Percentiles rank a stretch among this genome's conserved stretches.
Evolutionary conservation across 2,113 vertebrate genomes (phyloP).

Genomic region (Phodopus roborovskii): DNA sequence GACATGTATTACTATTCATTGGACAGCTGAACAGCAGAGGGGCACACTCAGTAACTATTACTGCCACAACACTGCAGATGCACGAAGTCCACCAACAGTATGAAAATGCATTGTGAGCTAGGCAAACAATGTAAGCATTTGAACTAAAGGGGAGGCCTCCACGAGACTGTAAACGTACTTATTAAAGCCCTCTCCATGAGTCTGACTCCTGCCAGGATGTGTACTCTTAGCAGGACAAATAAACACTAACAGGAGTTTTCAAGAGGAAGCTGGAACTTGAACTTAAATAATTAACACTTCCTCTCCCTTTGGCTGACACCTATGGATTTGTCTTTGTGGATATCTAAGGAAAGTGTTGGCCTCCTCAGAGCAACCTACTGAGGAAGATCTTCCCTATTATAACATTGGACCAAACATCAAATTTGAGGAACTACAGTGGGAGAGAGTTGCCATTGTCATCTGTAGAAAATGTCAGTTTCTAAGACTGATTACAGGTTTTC

Average conservation of each 20-base stretch:
- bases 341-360: constrained; percentile 7
- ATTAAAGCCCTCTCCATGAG: neutral
- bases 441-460: neutral
- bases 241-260: constrained; percentile 50
- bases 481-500: neutral
- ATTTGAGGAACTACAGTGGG: neutral
- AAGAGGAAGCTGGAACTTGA: constrained; percentile 17
- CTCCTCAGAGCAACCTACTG: neutral
- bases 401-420: constrained; percentile 27
- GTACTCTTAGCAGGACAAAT: constrained; percentile 17
- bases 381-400: constrained; percentile 45
- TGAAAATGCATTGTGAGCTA: constrained; percentile 51
- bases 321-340: constrained; percentile 14
- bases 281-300: constrained; percentile 63
- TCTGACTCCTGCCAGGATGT: neutral
- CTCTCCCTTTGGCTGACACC: neutral
- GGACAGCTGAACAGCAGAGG: neutral
- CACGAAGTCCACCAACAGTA: neutral
- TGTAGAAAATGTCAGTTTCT: neutral
- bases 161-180: constrained; percentile 34
- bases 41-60: neutral
- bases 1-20: neutral
- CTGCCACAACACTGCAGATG: neutral
- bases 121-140: constrained; percentile 27
- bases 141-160: neutral